These are phyloP conservation scores for Globodera ellingtonae DNA, from an alignment of 1,140 invertebrate genomes.

Conservation along the genomic window DNA sequence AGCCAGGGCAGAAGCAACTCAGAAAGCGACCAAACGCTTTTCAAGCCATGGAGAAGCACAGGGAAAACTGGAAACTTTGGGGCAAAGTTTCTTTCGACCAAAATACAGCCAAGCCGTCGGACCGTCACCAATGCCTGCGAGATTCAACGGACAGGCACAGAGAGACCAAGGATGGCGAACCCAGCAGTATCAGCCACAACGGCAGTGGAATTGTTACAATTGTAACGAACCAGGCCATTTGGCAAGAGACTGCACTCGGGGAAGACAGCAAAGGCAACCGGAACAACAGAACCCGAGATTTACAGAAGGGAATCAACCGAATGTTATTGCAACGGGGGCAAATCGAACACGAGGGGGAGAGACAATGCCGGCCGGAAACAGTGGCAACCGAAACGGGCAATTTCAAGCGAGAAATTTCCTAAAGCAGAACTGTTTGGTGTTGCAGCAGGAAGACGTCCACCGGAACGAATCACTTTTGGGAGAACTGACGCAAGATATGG, in stretches of 20 bases:
- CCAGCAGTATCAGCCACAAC: neutral
- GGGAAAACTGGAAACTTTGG: neutral
- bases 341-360: no score
- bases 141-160: neutral
- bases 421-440: neutral
- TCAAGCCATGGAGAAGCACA: neutral
- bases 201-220: conserved; percentile 4
- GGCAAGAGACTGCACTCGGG: neutral
- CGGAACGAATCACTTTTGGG: no score
- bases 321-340: no score
- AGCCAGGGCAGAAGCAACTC: conserved; percentile 17
- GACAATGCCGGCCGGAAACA: no score
- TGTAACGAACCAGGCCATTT: neutral
- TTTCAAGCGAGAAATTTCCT: neutral
- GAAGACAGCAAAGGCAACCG: neutral
- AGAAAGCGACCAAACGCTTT: neutral
- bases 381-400: no score
- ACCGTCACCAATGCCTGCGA: neutral
- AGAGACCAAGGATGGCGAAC: neutral
- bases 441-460: neutral
- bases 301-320: no score
- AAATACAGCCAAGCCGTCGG: neutral
- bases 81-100: neutral
- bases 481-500: no score
- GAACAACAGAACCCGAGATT: neutral